Conservation (phyloP, 2,113 vertebrate species). For the Ploceus nigricollis region DNA sequence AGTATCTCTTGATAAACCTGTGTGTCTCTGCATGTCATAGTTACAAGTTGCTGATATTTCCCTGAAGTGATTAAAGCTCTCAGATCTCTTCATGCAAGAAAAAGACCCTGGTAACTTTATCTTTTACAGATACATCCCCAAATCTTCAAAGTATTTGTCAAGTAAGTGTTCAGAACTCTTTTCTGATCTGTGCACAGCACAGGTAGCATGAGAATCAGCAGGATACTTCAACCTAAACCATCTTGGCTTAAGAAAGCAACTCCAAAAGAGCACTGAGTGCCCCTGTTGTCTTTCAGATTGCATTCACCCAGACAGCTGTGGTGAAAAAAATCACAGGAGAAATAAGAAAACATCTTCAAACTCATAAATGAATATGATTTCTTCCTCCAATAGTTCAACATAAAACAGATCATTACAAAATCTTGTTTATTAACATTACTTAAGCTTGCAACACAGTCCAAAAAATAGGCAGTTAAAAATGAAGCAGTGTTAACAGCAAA, state of each 20-base stretch:
- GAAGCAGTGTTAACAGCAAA: background rate
- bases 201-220: background rate
- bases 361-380: background rate
- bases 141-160: background rate
- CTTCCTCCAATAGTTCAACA: background rate
- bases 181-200: background rate
- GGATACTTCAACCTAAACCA: background rate
- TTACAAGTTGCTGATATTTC: background rate
- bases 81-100: background rate
- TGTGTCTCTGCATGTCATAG: background rate
- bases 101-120: background rate
- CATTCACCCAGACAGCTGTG: background rate
- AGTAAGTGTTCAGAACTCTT: background rate
- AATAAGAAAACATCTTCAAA: background rate
- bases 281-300: background rate
- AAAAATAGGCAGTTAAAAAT: background rate
- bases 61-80: conserved; percentile 1
- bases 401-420: background rate
- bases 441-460: background rate
- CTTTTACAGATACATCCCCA: background rate
- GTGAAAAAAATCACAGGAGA: background rate
- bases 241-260: background rate
- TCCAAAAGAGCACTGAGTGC: background rate
- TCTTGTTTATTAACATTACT: background rate
- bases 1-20: background rate